Conservation (phyloP, 2,888 invertebrate species). For the Junonia oenone region DNA sequence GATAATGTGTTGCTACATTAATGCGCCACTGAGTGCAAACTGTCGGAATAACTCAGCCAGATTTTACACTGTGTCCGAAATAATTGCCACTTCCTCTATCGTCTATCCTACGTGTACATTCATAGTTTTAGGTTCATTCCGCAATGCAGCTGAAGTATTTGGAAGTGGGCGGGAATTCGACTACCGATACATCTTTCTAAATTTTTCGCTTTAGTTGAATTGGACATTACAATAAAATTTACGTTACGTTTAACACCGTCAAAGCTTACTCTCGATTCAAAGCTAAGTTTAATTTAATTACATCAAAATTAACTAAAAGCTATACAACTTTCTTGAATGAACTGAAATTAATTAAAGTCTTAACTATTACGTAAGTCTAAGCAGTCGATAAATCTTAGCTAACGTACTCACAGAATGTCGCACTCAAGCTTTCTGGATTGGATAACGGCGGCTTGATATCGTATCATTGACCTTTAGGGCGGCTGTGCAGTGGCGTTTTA, state of each 20-base stretch:
- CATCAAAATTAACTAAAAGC: neutral
- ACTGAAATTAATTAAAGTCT: neutral
- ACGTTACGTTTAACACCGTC: neutral
- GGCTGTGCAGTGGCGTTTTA: neutral
- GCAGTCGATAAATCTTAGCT: slow-evolving; percentile 7
- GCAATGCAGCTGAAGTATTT: slow-evolving; percentile 19
- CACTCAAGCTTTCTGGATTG: slow-evolving; percentile 5
- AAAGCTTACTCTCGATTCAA: slow-evolving; percentile 1
- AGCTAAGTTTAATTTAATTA: slow-evolving; percentile 5
- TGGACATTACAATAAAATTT: neutral
- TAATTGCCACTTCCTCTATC: neutral
- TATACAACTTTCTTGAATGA: neutral
- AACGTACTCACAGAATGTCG: slow-evolving; percentile 2
- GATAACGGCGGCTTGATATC: slow-evolving; percentile 12
- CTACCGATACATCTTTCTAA: slow-evolving; percentile 1
- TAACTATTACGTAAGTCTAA: neutral
- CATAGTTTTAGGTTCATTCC: neutral
- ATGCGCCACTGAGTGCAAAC: neutral
- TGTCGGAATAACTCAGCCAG: neutral
- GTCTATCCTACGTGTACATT: neutral
- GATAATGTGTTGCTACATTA: neutral
- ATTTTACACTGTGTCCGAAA: neutral
- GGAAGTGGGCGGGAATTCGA: slow-evolving; percentile 5
- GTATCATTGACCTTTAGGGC: slow-evolving; percentile 16
- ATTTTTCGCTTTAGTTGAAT: neutral